Evolutionary conservation across 23 tunicate species (phyloP).

Genomic region (Pegea sp.): DNA sequence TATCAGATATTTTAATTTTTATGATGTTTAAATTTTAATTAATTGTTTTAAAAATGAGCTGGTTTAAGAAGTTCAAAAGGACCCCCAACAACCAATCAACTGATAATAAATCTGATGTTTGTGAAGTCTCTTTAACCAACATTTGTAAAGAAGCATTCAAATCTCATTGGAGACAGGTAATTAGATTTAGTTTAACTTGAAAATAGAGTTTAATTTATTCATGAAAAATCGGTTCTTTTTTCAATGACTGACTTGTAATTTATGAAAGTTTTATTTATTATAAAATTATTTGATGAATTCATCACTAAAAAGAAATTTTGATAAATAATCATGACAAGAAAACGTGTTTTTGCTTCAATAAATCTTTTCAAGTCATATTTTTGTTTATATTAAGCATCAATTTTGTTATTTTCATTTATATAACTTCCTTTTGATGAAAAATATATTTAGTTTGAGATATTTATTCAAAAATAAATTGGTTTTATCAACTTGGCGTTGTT

Average conservation of each 20-base stretch:
- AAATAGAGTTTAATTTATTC: background rate
- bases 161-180: slow-evolving; percentile 76
- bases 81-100: background rate
- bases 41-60: slow-evolving; percentile 16
- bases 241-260: background rate
- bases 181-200: background rate
- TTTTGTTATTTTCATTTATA: background rate
- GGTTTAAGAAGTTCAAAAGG: slow-evolving; percentile 24
- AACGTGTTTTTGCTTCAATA: too few relatives aligned
- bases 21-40: too few relatives aligned
- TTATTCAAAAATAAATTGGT: too few relatives aligned
- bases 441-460: too few relatives aligned
- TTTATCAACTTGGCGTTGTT: too few relatives aligned
- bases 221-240: background rate
- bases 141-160: slow-evolving; percentile 53
- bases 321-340: too few relatives aligned
- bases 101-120: background rate
- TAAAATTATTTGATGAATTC: too few relatives aligned
- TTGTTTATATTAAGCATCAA: too few relatives aligned
- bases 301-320: too few relatives aligned
- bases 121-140: slow-evolving; percentile 1
- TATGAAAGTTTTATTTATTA: background rate
- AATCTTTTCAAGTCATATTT: too few relatives aligned
- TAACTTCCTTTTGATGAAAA: background rate
- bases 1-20: too few relatives aligned